A percentile compares a stretch with the other conserved stretches of the same genome.
Conservation (phyloP, 1,140 invertebrate species). For the Ips typographus region DNA sequence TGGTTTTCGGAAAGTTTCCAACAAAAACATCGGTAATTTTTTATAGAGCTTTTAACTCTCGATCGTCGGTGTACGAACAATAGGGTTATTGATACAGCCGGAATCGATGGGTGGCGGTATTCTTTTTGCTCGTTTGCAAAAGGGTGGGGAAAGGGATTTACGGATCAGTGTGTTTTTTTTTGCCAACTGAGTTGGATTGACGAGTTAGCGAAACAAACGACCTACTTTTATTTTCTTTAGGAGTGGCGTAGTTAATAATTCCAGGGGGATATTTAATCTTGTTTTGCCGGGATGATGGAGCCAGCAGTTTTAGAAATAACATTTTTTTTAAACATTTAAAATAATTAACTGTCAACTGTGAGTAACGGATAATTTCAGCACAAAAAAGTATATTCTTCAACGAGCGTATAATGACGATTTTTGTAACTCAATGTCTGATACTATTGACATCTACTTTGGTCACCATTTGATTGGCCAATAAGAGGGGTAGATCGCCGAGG, state of each 20-base stretch:
- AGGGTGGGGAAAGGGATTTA: neutral
- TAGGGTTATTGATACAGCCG: conserved; percentile 19
- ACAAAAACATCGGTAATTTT: conserved; percentile 2
- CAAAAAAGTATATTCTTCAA: too few species aligned
- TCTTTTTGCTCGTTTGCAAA: conserved; percentile 12
- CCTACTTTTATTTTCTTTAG: conserved; percentile 19
- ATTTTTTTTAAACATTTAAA: too few species aligned
- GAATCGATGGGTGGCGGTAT: conserved; percentile 14
- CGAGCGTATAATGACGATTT: too few species aligned
- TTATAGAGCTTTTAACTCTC: conserved; percentile 5
- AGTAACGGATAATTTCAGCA: too few species aligned
- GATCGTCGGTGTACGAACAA: conserved; percentile 7
- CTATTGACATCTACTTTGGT: too few species aligned
- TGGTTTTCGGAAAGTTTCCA: neutral
- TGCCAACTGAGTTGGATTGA: conserved; percentile 2
- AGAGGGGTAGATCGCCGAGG: too few species aligned
- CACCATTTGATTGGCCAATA: too few species aligned
- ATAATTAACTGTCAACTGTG: too few species aligned
- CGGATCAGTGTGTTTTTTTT: conserved; percentile 20
- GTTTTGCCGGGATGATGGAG: too few species aligned
- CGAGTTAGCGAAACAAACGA: conserved; percentile 20
- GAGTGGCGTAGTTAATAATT: conserved; percentile 4
- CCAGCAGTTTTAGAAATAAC: too few species aligned
- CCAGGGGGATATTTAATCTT: neutral
- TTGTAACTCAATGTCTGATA: too few species aligned